These are phyloP conservation scores for Sebastes kiyomatsui DNA, from an alignment of 2,797 vertebrate species.

Conservation along the genomic window DNA sequence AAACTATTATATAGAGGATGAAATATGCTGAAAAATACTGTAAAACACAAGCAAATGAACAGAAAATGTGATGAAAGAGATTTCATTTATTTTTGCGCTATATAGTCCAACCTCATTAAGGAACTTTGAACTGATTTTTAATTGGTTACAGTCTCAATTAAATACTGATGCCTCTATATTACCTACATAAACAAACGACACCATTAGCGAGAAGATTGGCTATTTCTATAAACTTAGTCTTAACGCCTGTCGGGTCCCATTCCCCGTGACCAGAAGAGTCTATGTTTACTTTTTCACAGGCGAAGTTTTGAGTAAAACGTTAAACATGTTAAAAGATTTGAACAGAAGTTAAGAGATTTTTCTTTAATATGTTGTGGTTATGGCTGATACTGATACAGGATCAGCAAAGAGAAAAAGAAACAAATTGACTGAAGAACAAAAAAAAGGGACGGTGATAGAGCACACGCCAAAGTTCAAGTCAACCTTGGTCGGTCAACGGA, in stretches of 20 bases:
- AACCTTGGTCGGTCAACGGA: no score
- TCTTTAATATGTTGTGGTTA: neutral
- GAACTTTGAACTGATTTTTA: no score
- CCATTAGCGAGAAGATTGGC: neutral
- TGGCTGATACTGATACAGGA: neutral
- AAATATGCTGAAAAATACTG: neutral
- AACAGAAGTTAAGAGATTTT: neutral
- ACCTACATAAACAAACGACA: neutral
- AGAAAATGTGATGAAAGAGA: neutral
- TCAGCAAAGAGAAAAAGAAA: neutral
- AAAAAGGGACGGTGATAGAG: no score
- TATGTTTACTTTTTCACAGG: neutral
- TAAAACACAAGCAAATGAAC: neutral
- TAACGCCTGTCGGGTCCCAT: neutral
- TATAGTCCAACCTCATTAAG: neutral
- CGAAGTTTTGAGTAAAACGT: neutral
- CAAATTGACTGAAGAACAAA: no score
- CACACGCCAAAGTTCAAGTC: no score
- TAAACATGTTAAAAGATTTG: neutral
- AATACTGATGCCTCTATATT: neutral
- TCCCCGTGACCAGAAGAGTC: neutral
- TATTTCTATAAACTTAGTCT: neutral
- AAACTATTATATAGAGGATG: neutral
- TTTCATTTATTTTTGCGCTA: neutral
- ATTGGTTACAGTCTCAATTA: no score